Evolutionary conservation across 2,888 invertebrate genomes (phyloP).

Genomic region (Priocnemis perturbator): DNA sequence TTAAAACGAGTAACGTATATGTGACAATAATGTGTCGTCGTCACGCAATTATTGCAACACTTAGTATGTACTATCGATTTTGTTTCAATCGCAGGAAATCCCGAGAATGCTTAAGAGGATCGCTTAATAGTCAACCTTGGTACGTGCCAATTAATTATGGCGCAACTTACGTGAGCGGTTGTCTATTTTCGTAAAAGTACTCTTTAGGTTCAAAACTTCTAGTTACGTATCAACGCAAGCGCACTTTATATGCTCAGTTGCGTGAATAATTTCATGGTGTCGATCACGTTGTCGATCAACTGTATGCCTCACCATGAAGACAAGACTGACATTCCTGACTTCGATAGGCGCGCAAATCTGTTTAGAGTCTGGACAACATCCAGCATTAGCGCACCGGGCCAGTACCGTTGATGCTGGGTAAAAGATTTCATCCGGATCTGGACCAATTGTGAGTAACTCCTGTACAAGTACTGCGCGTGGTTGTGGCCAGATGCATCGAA

Average conservation of each 20-base stretch:
- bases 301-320: slow-evolving; percentile 67
- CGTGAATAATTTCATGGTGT: slow-evolving; percentile 68
- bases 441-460: slow-evolving; percentile 64
- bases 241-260: slow-evolving; percentile 66
- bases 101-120: too few species aligned
- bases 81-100: too few species aligned
- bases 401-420: slow-evolving; percentile 68
- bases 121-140: too few species aligned
- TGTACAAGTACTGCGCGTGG: slow-evolving; percentile 63
- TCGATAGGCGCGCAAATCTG: slow-evolving; percentile 64
- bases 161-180: too few species aligned
- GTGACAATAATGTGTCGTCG: too few species aligned
- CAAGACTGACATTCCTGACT: slow-evolving; percentile 66
- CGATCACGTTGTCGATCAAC: slow-evolving; percentile 66
- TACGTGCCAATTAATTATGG: too few species aligned
- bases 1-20: too few species aligned
- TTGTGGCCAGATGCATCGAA: slow-evolving; percentile 66
- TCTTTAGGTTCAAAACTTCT: too few species aligned
- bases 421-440: slow-evolving; percentile 66
- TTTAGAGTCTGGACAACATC: slow-evolving; percentile 58
- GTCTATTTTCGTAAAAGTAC: too few species aligned
- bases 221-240: slow-evolving; percentile 52
- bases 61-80: too few species aligned
- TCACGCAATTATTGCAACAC: too few species aligned
- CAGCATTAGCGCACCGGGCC: slow-evolving; percentile 67